Base-by-base conservation (phyloP, 2,113 vertebrate genomes). In the Recurvirostra avosetta region DNA sequence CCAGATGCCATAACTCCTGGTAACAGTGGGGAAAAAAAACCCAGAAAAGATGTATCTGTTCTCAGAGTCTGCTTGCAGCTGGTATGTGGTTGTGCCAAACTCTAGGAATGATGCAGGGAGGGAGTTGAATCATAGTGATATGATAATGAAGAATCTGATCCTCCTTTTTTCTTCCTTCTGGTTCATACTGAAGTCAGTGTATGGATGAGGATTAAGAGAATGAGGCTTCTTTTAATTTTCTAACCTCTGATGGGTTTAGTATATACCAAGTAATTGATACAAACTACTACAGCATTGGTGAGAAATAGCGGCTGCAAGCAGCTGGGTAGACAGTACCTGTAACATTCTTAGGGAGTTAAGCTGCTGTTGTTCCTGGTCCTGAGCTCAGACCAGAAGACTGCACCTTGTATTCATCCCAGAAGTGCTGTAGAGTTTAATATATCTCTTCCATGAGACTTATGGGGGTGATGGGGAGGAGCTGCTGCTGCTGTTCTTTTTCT, bases 381-480 rank as follows among this genome's bases (percentile, higher is more conserved):
- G 63, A 7, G 73, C 78, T 88, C 63, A 41, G 49, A 21, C 17
- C 58, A 52, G 11, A 40, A 32, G 0, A 6, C 34, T 8, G 6
- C 5, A 45, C 55, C 59, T 49, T 4, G 7, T 41, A 4, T 56
- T 61, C 61, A 9, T 8, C 50, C 10, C 56, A 18, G 25, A 11
- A 82, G 56, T 2, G 36, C 2, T 40, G 53, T 15, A 21, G 83
- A 65, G 58, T 59, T 45, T 3, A 8, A 19, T 4, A 2, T 55
- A 8, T 88, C 36, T 77, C 50, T 49, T 75, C 77, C 15, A 2
- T 58, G 68, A 68, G 77, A 86, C 16, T 83, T 77, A 29, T 29
- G 78, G 73, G 72, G 89, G 76, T 71, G 84, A 26, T 32, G 55
- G 73, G 82, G 88, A 96, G 92, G 95, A 89, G 87, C 72, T 90